Conservation (phyloP, 2,888 invertebrate genomes). For the Phengaris arion region DNA sequence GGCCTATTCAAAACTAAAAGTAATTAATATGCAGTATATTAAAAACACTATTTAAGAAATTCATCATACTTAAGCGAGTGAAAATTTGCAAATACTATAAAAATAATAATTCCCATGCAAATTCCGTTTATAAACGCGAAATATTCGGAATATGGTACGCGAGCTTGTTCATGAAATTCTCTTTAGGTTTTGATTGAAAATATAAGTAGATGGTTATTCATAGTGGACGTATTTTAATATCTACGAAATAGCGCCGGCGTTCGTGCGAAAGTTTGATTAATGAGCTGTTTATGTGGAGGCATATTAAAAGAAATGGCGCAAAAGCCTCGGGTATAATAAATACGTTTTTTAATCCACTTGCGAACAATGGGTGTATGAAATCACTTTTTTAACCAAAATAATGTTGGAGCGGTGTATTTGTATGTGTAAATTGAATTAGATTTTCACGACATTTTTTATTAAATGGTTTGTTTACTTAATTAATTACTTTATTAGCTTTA, state of each 20-base stretch:
- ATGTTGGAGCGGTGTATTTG: background rate
- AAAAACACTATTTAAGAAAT: too few relatives aligned
- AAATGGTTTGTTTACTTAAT: too few relatives aligned
- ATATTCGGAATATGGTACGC: background rate
- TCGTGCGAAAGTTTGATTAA: conserved; percentile 28
- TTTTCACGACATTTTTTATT: background rate
- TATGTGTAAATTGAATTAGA: background rate
- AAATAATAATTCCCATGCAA: too few relatives aligned
- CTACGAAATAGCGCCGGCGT: conserved; percentile 1
- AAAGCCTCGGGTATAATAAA: conserved; percentile 25
- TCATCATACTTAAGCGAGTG: too few relatives aligned
- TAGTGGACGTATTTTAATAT: conserved; percentile 26
- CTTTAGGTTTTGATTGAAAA: conserved; percentile 2
- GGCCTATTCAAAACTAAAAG: too few relatives aligned
- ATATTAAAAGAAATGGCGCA: conserved; percentile 21
- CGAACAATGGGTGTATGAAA: conserved; percentile 24
- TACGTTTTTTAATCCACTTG: conserved; percentile 28
- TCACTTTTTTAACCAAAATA: conserved; percentile 17
- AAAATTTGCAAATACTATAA: too few relatives aligned
- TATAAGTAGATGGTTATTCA: background rate
- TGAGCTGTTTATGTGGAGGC: conserved; percentile 28
- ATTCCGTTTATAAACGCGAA: background rate
- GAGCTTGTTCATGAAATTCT: background rate
- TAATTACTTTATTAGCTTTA: too few relatives aligned
- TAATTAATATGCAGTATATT: too few relatives aligned